Evolutionary conservation across 2,797 vertebrate genomes (phyloP).

Genomic region (Sardinella longiceps): DNA sequence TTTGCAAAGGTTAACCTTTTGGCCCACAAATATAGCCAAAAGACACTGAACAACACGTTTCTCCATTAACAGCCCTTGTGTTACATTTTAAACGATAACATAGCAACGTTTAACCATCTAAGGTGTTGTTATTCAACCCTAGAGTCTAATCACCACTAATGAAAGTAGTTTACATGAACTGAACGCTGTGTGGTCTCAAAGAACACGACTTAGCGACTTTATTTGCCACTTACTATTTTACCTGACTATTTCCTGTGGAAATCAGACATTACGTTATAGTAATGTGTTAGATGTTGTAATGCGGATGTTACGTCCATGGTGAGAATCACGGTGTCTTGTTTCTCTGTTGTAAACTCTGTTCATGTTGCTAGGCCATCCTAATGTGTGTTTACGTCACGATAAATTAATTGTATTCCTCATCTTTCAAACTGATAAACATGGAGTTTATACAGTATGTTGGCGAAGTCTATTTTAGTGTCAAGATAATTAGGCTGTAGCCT

Average conservation of each 20-base stretch:
- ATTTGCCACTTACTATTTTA: not conserved
- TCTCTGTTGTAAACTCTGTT: not conserved
- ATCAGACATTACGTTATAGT: not conserved
- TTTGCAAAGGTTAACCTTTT: not conserved
- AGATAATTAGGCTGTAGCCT: not conserved
- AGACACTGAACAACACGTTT: not conserved
- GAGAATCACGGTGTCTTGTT: not conserved
- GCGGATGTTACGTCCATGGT: not conserved
- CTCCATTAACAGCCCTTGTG: not conserved
- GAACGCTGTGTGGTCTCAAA: not conserved
- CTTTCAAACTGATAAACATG: not conserved
- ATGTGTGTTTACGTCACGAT: not conserved
- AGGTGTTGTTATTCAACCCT: not conserved
- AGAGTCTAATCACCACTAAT: not conserved
- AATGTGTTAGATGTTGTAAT: not conserved
- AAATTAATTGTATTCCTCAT: not conserved
- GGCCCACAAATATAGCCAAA: not conserved
- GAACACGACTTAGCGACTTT: not conserved
- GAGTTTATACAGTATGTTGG: not conserved
- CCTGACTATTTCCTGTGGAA: not conserved
- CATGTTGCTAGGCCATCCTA: not conserved
- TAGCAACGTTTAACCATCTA: not conserved
- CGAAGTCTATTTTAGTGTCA: not conserved
- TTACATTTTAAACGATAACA: not conserved
- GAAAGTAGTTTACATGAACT: not conserved